Evolutionary conservation across 2,888 invertebrate genomes (phyloP).

Genomic region (Tortricodes alternella): DNA sequence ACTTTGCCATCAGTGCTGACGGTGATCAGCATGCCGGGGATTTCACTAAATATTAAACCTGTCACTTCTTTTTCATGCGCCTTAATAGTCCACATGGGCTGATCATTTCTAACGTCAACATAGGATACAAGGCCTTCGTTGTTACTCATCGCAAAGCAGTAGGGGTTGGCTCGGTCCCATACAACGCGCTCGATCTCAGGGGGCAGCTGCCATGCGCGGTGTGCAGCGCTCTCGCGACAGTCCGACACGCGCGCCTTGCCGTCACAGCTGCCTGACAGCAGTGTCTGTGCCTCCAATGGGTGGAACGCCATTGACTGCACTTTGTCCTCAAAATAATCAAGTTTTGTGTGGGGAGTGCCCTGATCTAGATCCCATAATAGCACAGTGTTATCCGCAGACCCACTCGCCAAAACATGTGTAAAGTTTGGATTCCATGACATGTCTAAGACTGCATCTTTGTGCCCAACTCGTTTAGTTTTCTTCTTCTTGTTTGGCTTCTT

Average conservation of each 20-base stretch:
- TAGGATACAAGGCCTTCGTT: constrained; percentile 87
- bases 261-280: constrained; percentile 93
- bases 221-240: constrained; percentile 84
- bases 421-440: constrained; percentile 94
- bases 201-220: constrained; percentile 87
- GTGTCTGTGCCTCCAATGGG: constrained; percentile 89
- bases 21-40: constrained; percentile 90
- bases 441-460: constrained; percentile 95
- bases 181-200: constrained; percentile 93
- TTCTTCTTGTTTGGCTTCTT: constrained; percentile 88
- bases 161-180: constrained; percentile 92
- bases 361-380: constrained; percentile 96
- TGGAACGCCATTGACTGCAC: constrained; percentile 93
- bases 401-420: constrained; percentile 94
- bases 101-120: constrained; percentile 87
- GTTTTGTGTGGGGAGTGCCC: constrained; percentile 88
- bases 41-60: constrained; percentile 88
- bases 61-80: constrained; percentile 94
- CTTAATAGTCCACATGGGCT: constrained; percentile 87
- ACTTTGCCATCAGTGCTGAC: constrained; percentile 90
- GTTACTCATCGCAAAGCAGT: constrained; percentile 88
- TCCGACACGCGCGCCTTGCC: constrained; percentile 90
- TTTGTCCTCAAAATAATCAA: constrained; percentile 90
- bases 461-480: constrained; percentile 87
- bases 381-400: constrained; percentile 94